Conservation (phyloP, 2,888 invertebrate species). For the Chrysodeixis includens region DNA sequence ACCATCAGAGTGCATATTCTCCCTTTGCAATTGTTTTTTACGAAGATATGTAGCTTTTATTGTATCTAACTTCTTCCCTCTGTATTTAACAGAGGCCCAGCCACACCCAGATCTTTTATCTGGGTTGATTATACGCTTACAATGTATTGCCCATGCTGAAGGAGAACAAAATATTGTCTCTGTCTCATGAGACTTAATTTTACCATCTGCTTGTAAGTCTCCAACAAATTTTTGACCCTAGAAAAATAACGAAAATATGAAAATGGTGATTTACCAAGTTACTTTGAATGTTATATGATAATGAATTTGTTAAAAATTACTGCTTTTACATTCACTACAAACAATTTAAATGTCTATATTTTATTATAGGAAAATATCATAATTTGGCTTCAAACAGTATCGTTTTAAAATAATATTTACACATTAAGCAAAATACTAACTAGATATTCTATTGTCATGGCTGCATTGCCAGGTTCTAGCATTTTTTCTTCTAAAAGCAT, state of each 20-base stretch:
- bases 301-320: too few relatives aligned
- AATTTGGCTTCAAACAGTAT: too few relatives aligned
- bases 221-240: constrained; percentile 97
- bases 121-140: constrained; percentile 96
- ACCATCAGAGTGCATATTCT: constrained; percentile 87
- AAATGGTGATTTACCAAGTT: too few relatives aligned
- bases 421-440: constrained; percentile 88
- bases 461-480: constrained; percentile 94
- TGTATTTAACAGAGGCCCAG: constrained; percentile 97
- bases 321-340: too few relatives aligned
- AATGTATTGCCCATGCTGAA: constrained; percentile 97
- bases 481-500: constrained; percentile 96
- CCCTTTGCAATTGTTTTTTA: constrained; percentile 90
- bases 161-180: constrained; percentile 96
- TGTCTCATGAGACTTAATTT: constrained; percentile 96
- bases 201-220: constrained; percentile 95
- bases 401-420: background rate
- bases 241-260: constrained; percentile 49
- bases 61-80: constrained; percentile 95
- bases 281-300: too few relatives aligned
- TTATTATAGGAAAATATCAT: too few relatives aligned
- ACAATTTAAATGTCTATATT: too few relatives aligned
- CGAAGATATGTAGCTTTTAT: constrained; percentile 96
- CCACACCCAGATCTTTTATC: constrained; percentile 97
- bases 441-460: constrained; percentile 97